phyloP scores from a whole-genome alignment of 2,888 invertebrate genomes.

The Trichacis sp. region DNA sequence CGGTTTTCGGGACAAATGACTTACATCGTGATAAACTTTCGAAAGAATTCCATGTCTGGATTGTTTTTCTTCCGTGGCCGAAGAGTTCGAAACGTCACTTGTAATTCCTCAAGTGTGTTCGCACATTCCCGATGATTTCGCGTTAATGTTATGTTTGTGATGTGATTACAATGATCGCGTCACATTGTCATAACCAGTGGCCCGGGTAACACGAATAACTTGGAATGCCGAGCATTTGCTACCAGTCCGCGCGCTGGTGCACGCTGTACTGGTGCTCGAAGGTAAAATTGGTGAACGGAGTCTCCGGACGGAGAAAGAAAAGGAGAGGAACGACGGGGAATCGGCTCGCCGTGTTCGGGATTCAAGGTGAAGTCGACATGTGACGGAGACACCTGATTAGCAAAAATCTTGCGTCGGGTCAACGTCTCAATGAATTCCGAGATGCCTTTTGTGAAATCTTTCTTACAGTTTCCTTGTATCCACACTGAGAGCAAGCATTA shows the following conservation, averaged over 20 bases:
- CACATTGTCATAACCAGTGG: slow-evolving; percentile 17
- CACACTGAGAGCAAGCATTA: no score
- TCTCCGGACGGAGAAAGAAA: slow-evolving; percentile 31
- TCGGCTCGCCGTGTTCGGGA: slow-evolving; percentile 1
- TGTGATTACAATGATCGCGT: not conserved
- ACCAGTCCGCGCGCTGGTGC: slow-evolving; percentile 40
- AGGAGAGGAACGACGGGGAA: slow-evolving; percentile 20
- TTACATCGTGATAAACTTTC: slow-evolving; percentile 35
- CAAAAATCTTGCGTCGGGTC: slow-evolving; percentile 31
- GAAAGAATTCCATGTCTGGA: slow-evolving; percentile 38
- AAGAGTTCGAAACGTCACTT: slow-evolving; percentile 29
- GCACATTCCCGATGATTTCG: slow-evolving; percentile 28
- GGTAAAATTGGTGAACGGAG: slow-evolving; percentile 38
- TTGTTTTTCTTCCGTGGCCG: slow-evolving; percentile 19
- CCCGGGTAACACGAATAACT: not conserved
- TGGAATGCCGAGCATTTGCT: slow-evolving; percentile 10
- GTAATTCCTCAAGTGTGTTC: slow-evolving; percentile 33
- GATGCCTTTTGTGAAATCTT: slow-evolving; percentile 21
- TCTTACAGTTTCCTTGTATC: no score
- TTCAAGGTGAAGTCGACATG: slow-evolving; percentile 25
- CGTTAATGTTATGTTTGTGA: slow-evolving; percentile 17
- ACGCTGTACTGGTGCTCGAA: slow-evolving; percentile 40
- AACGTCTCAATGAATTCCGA: slow-evolving; percentile 26
- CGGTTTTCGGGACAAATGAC: not conserved
- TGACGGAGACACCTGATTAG: slow-evolving; percentile 25